Evolutionary conservation across 2,797 vertebrate species (phyloP).

Genomic region (Microchirus variegatus): DNA sequence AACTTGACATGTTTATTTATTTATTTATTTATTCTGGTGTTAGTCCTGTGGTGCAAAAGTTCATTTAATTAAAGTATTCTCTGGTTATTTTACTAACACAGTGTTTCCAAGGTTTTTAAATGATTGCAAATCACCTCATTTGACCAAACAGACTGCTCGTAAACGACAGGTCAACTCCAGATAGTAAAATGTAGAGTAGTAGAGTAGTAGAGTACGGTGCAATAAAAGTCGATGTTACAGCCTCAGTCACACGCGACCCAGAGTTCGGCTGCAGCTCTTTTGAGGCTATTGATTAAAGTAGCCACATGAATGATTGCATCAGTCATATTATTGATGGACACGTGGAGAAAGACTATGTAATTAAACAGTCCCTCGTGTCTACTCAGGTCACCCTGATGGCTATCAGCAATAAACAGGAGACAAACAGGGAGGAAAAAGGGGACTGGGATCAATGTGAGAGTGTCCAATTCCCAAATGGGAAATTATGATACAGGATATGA

Average conservation of each 20-base stretch:
- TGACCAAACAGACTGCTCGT: slow-evolving; percentile 16
- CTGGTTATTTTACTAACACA: no score
- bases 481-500: slow-evolving; percentile 18
- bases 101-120: no score
- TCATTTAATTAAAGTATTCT: no score
- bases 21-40: no score
- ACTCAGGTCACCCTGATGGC: slow-evolving; percentile 62
- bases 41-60: no score
- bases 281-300: slow-evolving; percentile 65
- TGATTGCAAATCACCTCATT: neutral
- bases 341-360: slow-evolving; percentile 61
- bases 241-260: slow-evolving; percentile 15
- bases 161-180: slow-evolving; percentile 34
- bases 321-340: slow-evolving; percentile 66
- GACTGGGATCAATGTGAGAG: slow-evolving; percentile 57
- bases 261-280: slow-evolving; percentile 34
- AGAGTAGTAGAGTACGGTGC: slow-evolving; percentile 14
- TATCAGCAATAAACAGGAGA: slow-evolving; percentile 67
- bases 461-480: slow-evolving; percentile 58
- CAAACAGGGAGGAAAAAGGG: slow-evolving; percentile 7
- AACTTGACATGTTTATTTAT: no score
- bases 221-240: slow-evolving; percentile 29
- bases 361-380: slow-evolving; percentile 72
- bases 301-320: slow-evolving; percentile 70
- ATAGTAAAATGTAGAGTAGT: slow-evolving; percentile 51